Base-by-base conservation (phyloP, 2,888 invertebrate species). In the Apodemia zela region DNA sequence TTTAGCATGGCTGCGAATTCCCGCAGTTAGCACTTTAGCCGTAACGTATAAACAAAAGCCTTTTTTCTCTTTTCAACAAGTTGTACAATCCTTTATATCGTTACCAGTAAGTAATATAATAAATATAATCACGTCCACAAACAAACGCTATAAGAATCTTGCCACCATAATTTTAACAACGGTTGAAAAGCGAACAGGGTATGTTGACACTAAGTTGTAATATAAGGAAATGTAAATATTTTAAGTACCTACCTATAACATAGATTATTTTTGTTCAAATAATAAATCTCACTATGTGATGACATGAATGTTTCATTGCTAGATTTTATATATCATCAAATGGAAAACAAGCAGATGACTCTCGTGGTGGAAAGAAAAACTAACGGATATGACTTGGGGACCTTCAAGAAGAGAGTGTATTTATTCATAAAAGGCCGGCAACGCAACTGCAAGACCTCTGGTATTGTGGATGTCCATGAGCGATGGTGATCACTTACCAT, bases 181-280 rank as follows among this genome's bases (percentile, higher is more conserved):
- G 81, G 88, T 90, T 90, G 90, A 90, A 91, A 90, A 90, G 90
- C 77, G 88, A 88, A 87, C 89, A 89, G 90, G 90, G 88, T 89
- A 88, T 85, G 81, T 89, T 82, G 79, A 84, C 79, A 80, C 79
- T 88, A 88, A 89, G 85, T 80, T 84, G 74, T 85, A 82, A 77
- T 75, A 69, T 88, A 88, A 87, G 85, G 74, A 13, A 86, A 84
- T 91, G 90, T 90, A 90, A 85, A 89, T 91, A 90, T 85, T 87
- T 87, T 87, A 85, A 82, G 80, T 79, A 82, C 75, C 38, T 79
- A 82, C 75, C 38, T 38, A 38, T 38, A 72, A 70, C 76, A 84
- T 85, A 88, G 83, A 89, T 79, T 89, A 89, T 89, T 89, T 90
- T 89, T 90, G 90, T 91, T 90, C 89, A 89, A 84, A 88, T 86